Base-by-base conservation (phyloP, 2,888 invertebrate species). In the Ptilodon capucinus region DNA sequence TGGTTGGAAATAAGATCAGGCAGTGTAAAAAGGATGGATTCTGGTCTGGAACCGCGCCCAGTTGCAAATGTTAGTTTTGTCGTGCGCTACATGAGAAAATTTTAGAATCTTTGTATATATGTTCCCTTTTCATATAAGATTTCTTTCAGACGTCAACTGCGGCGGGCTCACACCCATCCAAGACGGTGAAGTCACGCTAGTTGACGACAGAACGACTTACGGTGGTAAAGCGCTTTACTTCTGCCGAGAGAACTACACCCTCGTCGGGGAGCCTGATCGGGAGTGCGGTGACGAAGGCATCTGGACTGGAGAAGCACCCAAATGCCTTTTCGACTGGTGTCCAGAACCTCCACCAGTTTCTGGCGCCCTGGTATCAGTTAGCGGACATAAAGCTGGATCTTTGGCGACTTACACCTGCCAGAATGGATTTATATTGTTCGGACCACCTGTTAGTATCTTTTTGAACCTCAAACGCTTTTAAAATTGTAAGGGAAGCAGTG, bases 301-400 rank as follows among this genome's bases (percentile, higher is more conserved):
- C 41, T 97, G 97, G 97, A 94, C 93, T 38, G 96, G 95, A 0
- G 93, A 94, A 46, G 92, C 95, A 6, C 96, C 97, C 0, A 94
- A 95, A 67, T 97, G 97, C 79, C 85, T 97, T 40, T 96, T 95
- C 74, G 95, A 97, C 83, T 95, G 97, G 97, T 97, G 97, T 76
- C 95, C 96, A 0, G 95, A 96, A 55, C 97, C 97, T 0, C 95
- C 95, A 0, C 91, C 92, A 25, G 94, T 97, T 1, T 91, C 94
- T 6, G 97, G 97, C 0, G 97, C 96, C 1, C 84, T 93, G 0
- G 95, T 97, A 0, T 81, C 91, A 0, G 92, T 93, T 6, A 93
- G 92, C 0, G 96, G 97, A 1, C 94, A 94, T 60, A 93, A 95
- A 53, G 95, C 95, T 2, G 97, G 97, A 2, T 96, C 96, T 0